Conservation (phyloP, 1,140 invertebrate genomes). For the Amyelois transitella region DNA sequence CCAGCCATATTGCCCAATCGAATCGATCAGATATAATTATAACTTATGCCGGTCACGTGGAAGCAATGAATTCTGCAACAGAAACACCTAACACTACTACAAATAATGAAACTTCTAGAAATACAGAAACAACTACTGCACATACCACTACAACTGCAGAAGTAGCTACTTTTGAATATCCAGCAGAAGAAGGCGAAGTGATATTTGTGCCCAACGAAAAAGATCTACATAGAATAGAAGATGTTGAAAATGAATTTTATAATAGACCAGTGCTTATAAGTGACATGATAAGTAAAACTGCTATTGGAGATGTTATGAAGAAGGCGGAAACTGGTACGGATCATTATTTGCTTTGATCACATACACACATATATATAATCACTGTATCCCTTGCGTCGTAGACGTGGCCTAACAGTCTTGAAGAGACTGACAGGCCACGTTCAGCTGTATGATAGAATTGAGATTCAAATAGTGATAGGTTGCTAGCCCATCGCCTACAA, state of each 20-base stretch:
- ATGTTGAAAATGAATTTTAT: slow-evolving; percentile 2
- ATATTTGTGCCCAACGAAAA: slow-evolving; percentile 42
- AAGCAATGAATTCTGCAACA: slow-evolving; percentile 17
- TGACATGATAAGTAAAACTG: slow-evolving; percentile 13
- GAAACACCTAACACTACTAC: too few relatives aligned
- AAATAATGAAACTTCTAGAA: not conserved
- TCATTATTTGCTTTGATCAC: too few relatives aligned
- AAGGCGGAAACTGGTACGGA: slow-evolving; percentile 17
- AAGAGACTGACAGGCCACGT: too few relatives aligned
- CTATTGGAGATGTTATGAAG: slow-evolving; percentile 25
- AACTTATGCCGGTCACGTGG: slow-evolving; percentile 32
- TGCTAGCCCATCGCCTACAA: too few relatives aligned
- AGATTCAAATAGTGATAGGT: too few relatives aligned
- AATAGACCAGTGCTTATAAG: not conserved
- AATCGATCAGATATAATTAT: slow-evolving; percentile 35
- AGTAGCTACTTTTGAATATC: not conserved
- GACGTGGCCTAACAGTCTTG: too few relatives aligned
- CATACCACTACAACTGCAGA: not conserved
- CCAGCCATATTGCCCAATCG: not conserved
- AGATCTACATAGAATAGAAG: slow-evolving; percentile 19
- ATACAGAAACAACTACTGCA: slow-evolving; percentile 1
- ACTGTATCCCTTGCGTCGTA: too few relatives aligned
- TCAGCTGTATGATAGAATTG: too few relatives aligned
- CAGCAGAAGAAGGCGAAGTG: slow-evolving; percentile 16
- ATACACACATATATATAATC: too few relatives aligned